Conservation (phyloP, 2,888 invertebrate species). For the Siphonodentalium dalli region DNA sequence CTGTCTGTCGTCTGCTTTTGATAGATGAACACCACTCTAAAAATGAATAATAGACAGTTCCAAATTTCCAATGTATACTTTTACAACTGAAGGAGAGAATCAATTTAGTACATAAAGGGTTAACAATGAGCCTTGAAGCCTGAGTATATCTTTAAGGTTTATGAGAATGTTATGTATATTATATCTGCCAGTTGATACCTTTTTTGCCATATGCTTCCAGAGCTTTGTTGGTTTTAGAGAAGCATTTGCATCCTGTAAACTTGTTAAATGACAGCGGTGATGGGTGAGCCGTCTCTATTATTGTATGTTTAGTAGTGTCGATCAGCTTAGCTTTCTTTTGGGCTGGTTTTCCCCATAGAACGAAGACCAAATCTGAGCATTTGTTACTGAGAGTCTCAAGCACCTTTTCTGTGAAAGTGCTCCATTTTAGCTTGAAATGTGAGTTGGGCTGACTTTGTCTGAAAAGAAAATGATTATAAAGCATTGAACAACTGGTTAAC, state of each 20-base stretch:
- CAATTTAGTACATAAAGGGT: too few relatives aligned
- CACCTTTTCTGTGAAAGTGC: conserved; percentile 56
- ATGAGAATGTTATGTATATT: conserved; percentile 1
- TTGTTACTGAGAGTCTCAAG: conserved; percentile 44
- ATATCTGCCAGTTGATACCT: conserved; percentile 49
- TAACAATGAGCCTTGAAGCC: background rate
- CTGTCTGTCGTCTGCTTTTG: too few relatives aligned
- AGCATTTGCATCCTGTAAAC: conserved; percentile 54
- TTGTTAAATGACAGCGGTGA: conserved; percentile 55
- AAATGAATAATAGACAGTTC: too few relatives aligned
- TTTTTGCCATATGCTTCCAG: conserved; percentile 36
- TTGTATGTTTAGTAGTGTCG: conserved; percentile 41
- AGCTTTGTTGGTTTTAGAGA: conserved; percentile 46
- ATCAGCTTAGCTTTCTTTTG: conserved; percentile 57
- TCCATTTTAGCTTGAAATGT: conserved; percentile 57
- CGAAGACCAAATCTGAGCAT: conserved; percentile 47
- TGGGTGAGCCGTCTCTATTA: conserved; percentile 60
- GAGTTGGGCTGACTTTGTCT: conserved; percentile 58
- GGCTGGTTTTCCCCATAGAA: conserved; percentile 60
- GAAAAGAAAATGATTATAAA: conserved; percentile 26
- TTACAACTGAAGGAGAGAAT: too few relatives aligned
- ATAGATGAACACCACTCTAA: too few relatives aligned
- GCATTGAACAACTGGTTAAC: too few relatives aligned
- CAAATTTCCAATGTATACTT: too few relatives aligned
- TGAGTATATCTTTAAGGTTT: too few relatives aligned